Evolutionary conservation across 2,113 vertebrate species (phyloP).

Genomic region (Philantomba maxwellii): DNA sequence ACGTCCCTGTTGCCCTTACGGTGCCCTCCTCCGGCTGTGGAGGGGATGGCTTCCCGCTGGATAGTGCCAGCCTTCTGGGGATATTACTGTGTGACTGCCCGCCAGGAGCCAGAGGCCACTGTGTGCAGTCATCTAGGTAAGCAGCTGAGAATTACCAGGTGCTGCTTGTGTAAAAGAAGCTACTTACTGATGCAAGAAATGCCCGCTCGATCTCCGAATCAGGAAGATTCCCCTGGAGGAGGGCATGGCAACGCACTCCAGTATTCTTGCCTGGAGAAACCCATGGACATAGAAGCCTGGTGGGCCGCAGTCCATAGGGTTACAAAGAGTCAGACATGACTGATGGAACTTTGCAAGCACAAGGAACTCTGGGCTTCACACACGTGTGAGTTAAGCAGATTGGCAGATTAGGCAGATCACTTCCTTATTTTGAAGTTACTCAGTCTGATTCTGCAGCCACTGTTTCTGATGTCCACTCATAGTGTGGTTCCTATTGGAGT

Average conservation of each 20-base stretch:
- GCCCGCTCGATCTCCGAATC: background rate
- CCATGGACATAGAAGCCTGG: background rate
- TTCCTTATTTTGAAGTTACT: background rate
- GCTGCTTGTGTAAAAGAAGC: background rate
- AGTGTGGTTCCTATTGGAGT: background rate
- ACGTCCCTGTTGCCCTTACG: background rate
- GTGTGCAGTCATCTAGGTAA: background rate
- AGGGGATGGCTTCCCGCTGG: background rate
- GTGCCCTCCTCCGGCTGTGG: background rate
- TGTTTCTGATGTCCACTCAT: background rate
- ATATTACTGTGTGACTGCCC: background rate
- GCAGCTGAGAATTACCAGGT: background rate
- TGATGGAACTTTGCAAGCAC: background rate
- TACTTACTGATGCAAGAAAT: background rate
- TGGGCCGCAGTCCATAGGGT: background rate
- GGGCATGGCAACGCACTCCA: background rate
- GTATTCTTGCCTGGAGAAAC: background rate
- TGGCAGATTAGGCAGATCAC: background rate
- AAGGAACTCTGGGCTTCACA: background rate
- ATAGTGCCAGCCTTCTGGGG: background rate
- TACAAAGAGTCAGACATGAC: background rate
- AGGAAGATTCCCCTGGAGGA: background rate
- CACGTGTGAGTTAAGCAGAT: background rate
- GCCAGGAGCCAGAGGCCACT: background rate
- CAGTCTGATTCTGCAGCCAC: background rate